Conservation (phyloP, 2,113 vertebrate species). For the Brienomyrus longianalis region DNA sequence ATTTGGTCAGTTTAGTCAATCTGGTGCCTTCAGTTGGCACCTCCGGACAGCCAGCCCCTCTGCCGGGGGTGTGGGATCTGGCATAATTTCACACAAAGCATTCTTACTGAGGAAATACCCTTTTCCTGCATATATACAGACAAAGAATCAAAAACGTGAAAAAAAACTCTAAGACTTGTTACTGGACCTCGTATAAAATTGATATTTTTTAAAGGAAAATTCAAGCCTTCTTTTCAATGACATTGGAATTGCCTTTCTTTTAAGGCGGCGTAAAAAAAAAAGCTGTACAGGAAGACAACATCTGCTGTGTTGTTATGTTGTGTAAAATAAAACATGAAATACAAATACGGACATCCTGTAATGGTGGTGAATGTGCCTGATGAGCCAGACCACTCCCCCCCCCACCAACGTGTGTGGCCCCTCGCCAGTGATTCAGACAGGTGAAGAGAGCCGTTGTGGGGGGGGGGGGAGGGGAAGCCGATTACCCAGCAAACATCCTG, state of each 20-base stretch:
- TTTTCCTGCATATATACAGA: slow-evolving; percentile 57
- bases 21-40: slow-evolving; percentile 74
- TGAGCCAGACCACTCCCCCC: background rate
- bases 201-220: slow-evolving; percentile 74
- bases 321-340: slow-evolving; percentile 79
- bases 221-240: slow-evolving; percentile 68
- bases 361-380: slow-evolving; percentile 15
- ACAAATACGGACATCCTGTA: slow-evolving; percentile 47
- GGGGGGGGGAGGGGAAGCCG: background rate
- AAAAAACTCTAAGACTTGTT: slow-evolving; percentile 38
- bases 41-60: slow-evolving; percentile 28
- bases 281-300: slow-evolving; percentile 80
- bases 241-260: slow-evolving; percentile 73
- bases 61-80: slow-evolving; percentile 25
- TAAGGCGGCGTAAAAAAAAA: slow-evolving; percentile 53
- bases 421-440: background rate
- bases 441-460: background rate
- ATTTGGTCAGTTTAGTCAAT: slow-evolving; percentile 46
- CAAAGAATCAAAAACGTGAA: slow-evolving; percentile 34
- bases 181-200: slow-evolving; percentile 74
- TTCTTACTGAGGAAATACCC: slow-evolving; percentile 63
- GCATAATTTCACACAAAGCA: slow-evolving; percentile 69
- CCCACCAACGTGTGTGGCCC: background rate
- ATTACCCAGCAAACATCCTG: background rate
- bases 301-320: slow-evolving; percentile 81